A percentile compares a stretch with the other conserved stretches of the same genome.
Conservation (phyloP, 2,113 vertebrate genomes). For the Lampris incognitus region DNA sequence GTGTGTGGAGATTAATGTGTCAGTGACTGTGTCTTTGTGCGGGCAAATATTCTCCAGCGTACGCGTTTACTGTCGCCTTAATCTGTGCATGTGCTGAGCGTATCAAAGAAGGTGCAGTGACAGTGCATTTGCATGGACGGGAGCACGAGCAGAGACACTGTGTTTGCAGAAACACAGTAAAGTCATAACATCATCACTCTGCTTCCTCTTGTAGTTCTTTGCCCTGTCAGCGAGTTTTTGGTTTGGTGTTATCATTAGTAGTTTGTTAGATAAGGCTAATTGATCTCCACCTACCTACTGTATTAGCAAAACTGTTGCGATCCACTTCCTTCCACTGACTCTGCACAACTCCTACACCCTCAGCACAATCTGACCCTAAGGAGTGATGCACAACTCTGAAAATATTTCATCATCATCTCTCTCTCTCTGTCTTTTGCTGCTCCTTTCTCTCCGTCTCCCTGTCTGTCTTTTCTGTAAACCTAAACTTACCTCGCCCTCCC, state of each 20-base stretch:
- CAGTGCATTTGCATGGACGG: constrained; percentile 15
- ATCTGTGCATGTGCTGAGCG: constrained; percentile 48
- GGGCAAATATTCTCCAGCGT: background rate
- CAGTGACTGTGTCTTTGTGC: constrained; percentile 51
- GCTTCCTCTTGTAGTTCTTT: constrained; percentile 51
- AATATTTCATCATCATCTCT: constrained; percentile 74
- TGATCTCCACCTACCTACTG: constrained; percentile 72
- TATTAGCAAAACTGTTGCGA: constrained; percentile 65
- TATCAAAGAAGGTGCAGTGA: constrained; percentile 40
- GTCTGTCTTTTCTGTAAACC: constrained; percentile 32
- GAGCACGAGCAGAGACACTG: constrained; percentile 11
- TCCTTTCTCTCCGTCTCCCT: constrained; percentile 34
- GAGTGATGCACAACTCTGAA: constrained; percentile 63
- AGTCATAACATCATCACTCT: constrained; percentile 70
- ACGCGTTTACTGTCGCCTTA: background rate
- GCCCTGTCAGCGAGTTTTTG: constrained; percentile 60
- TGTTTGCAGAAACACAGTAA: constrained; percentile 58
- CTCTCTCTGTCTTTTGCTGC: constrained; percentile 18
- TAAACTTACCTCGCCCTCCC: background rate
- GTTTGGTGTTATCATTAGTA: constrained; percentile 72
- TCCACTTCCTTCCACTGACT: constrained; percentile 74
- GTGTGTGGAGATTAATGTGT: constrained; percentile 29
- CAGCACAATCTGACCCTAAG: constrained; percentile 73
- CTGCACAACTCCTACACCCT: constrained; percentile 72
- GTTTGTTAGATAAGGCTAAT: constrained; percentile 80